Percentiles rank a stretch among this genome's conserved stretches.
Conservation (phyloP, 2,797 vertebrate species). For the Benthosema pterotum region DNA sequence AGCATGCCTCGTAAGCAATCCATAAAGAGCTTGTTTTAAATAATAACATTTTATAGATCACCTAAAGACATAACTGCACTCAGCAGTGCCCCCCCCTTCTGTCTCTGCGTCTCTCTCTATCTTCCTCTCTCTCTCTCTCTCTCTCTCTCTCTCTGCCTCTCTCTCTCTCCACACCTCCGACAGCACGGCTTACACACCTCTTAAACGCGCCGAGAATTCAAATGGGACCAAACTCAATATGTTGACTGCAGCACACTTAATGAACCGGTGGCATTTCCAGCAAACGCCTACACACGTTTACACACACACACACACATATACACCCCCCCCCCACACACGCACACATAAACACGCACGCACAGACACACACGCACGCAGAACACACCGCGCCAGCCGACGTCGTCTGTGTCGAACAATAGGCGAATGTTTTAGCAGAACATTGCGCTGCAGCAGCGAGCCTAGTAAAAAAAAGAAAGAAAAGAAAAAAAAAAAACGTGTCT, state of each 20-base stretch:
- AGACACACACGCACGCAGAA: background rate
- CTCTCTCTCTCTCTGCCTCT: conserved; percentile 14
- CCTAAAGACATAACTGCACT: conserved; percentile 77
- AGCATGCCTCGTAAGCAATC: conserved; percentile 80
- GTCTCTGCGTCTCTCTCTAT: background rate
- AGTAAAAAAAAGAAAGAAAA: too few relatives aligned
- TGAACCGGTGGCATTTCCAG: conserved; percentile 79
- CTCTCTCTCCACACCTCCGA: too few relatives aligned
- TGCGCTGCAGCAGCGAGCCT: conserved; percentile 45
- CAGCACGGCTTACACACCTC: conserved; percentile 37
- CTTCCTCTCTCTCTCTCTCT: background rate
- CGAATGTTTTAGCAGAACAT: conserved; percentile 64
- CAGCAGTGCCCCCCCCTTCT: conserved; percentile 32
- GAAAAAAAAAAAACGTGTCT: too few relatives aligned
- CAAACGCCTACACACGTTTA: conserved; percentile 10
- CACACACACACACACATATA: background rate
- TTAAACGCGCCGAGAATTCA: conserved; percentile 58
- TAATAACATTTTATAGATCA: conserved; percentile 85
- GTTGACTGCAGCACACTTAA: conserved; percentile 74
- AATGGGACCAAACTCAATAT: conserved; percentile 74
- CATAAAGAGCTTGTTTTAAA: conserved; percentile 84
- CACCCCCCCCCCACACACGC: conserved; percentile 6
- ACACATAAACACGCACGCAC: background rate
- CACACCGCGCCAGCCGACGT: conserved; percentile 49
- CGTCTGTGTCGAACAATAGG: conserved; percentile 59